Evolutionary conservation across 2,888 invertebrate genomes (phyloP).

Genomic region (Proisotoma minuta): DNA sequence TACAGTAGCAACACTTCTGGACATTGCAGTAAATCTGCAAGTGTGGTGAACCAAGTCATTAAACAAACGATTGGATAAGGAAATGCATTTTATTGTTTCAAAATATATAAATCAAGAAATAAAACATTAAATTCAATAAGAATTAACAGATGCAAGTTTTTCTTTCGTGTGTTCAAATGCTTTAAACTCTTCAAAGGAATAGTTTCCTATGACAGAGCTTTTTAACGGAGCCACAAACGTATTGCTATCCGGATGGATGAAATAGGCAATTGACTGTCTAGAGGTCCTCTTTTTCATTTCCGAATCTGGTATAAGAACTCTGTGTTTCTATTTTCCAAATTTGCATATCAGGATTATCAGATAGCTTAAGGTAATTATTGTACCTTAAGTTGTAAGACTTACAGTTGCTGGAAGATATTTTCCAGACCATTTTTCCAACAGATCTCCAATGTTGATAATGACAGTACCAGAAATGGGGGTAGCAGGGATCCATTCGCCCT

Average conservation of each 20-base stretch:
- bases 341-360: background rate
- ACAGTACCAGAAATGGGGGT: slow-evolving; percentile 49
- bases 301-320: slow-evolving; percentile 49
- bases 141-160: slow-evolving; percentile 20
- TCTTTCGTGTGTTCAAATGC: slow-evolving; percentile 27
- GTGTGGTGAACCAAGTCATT: slow-evolving; percentile 30
- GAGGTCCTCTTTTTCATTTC: slow-evolving; percentile 37
- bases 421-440: slow-evolving; percentile 51
- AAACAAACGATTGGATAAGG: slow-evolving; percentile 31
- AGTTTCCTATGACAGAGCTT: slow-evolving; percentile 5
- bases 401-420: slow-evolving; percentile 50
- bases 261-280: slow-evolving; percentile 49
- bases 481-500: slow-evolving; percentile 48
- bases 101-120: background rate
- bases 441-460: slow-evolving; percentile 50
- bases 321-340: slow-evolving; percentile 46
- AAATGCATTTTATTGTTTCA: background rate
- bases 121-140: slow-evolving; percentile 6
- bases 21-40: slow-evolving; percentile 33
- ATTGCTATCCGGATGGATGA: slow-evolving; percentile 49
- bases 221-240: slow-evolving; percentile 46
- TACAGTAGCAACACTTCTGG: slow-evolving; percentile 32
- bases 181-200: slow-evolving; percentile 9
- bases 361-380: background rate
- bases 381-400: slow-evolving; percentile 14